These are phyloP conservation scores for Lytechinus variegatus DNA, from an alignment of 35 echinoderm and acorn worm species.

Conservation along the genomic window DNA sequence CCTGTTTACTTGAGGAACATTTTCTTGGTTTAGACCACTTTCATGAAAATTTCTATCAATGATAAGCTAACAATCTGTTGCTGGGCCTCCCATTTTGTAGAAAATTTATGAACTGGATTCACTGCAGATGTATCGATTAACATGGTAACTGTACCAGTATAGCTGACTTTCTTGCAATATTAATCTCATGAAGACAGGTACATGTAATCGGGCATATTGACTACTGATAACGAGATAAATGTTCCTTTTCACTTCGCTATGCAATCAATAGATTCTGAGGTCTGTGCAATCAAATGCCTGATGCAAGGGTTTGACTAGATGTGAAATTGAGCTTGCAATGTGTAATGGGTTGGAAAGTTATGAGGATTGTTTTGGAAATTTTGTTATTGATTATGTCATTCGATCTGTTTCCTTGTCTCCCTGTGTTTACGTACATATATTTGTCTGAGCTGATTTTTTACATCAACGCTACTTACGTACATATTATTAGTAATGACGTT, in stretches of 20 bases:
- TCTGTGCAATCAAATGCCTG: not conserved
- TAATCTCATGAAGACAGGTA: not conserved
- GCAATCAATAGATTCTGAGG: not conserved
- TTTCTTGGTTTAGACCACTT: no score
- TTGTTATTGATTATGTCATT: not conserved
- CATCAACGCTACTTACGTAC: not conserved
- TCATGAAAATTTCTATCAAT: no score
- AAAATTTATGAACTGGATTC: no score
- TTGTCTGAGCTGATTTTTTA: not conserved
- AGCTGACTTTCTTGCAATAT: not conserved
- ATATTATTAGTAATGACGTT: not conserved
- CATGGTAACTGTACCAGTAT: no score
- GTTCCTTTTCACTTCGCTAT: not conserved
- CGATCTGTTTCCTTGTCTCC: not conserved
- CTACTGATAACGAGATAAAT: not conserved
- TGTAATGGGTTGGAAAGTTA: not conserved
- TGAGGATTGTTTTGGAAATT: conserved; percentile 5
- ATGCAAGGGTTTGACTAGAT: not conserved
- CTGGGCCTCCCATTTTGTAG: no score
- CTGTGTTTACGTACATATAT: not conserved
- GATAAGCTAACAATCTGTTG: no score
- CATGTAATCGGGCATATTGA: not conserved
- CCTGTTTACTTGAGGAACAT: no score
- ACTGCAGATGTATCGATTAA: no score
- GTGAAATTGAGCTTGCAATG: not conserved